Evolutionary conservation across 1,140 invertebrate species (phyloP).

Genomic region (Chelonus insularis): DNA sequence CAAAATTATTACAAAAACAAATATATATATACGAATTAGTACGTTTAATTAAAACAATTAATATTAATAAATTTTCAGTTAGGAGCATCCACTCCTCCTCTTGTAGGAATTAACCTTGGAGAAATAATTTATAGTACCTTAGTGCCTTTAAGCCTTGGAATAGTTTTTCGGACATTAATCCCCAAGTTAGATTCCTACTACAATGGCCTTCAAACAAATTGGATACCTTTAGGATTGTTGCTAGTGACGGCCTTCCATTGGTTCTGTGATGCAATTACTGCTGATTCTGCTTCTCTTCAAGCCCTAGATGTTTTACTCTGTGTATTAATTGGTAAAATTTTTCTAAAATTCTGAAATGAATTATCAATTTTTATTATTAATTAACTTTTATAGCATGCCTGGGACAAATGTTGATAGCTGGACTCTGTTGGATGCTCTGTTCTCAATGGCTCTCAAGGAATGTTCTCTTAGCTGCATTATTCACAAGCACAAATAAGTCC

Average conservation of each 20-base stretch:
- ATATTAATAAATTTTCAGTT: slow-evolving; percentile 32
- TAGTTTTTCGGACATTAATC: slow-evolving; percentile 36
- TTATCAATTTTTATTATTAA: slow-evolving; percentile 26
- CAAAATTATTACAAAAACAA: too few relatives aligned
- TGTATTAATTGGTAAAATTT: slow-evolving; percentile 46
- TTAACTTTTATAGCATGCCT: slow-evolving; percentile 47
- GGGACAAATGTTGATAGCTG: slow-evolving; percentile 49
- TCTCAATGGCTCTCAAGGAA: slow-evolving; percentile 47
- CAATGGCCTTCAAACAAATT: slow-evolving; percentile 37
- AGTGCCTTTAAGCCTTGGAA: slow-evolving; percentile 48
- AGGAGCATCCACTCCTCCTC: slow-evolving; percentile 46
- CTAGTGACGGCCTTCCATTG: slow-evolving; percentile 52
- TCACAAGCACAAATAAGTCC: slow-evolving; percentile 55
- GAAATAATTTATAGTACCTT: slow-evolving; percentile 53
- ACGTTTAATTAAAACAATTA: too few relatives aligned
- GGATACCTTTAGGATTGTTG: slow-evolving; percentile 48
- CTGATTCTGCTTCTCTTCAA: slow-evolving; percentile 49
- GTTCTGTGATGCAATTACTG: slow-evolving; percentile 53
- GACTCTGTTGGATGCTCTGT: slow-evolving; percentile 52
- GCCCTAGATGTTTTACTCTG: slow-evolving; percentile 52
- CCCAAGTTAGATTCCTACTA: slow-evolving; percentile 31
- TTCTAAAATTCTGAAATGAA: slow-evolving; percentile 3
- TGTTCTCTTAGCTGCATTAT: slow-evolving; percentile 48
- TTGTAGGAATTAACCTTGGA: slow-evolving; percentile 49
- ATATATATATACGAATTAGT: too few relatives aligned